A percentile compares a stretch with the other conserved stretches of the same genome.
Evolutionary conservation across 2,113 vertebrate genomes (phyloP).

Genomic region (Nothoprocta perdicaria): DNA sequence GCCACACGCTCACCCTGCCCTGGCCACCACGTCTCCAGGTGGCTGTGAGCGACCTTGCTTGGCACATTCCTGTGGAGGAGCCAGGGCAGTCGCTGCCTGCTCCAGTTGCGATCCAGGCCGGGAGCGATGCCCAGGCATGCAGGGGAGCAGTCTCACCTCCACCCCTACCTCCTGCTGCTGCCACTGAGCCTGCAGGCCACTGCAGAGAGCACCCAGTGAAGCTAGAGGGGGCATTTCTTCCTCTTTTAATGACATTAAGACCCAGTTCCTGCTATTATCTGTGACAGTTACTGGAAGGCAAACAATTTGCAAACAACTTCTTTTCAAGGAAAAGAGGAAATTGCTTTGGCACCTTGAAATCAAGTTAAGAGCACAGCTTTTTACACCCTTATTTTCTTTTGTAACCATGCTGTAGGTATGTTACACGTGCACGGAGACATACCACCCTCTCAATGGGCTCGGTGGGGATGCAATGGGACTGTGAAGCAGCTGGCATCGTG

Average conservation of each 20-base stretch:
- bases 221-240: neutral
- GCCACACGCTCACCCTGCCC: neutral
- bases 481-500: neutral
- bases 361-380: neutral
- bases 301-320: neutral
- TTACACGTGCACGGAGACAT: neutral
- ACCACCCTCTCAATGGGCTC: neutral
- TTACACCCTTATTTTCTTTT: neutral
- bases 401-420: neutral
- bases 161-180: neutral
- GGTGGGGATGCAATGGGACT: neutral
- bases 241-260: neutral
- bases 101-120: accelerated
- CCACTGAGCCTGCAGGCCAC: accelerated
- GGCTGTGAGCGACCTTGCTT: neutral
- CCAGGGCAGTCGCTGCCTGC: accelerated
- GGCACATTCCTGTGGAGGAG: accelerated
- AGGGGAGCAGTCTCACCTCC: accelerated
- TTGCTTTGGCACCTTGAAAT: neutral
- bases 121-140: accelerated
- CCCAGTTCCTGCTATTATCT: accelerated
- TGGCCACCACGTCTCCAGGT: neutral
- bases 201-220: accelerated
- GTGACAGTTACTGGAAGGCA: neutral
- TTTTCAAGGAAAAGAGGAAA: neutral